Conservation (phyloP, 1,140 invertebrate species). For the Papilio dardanus region DNA sequence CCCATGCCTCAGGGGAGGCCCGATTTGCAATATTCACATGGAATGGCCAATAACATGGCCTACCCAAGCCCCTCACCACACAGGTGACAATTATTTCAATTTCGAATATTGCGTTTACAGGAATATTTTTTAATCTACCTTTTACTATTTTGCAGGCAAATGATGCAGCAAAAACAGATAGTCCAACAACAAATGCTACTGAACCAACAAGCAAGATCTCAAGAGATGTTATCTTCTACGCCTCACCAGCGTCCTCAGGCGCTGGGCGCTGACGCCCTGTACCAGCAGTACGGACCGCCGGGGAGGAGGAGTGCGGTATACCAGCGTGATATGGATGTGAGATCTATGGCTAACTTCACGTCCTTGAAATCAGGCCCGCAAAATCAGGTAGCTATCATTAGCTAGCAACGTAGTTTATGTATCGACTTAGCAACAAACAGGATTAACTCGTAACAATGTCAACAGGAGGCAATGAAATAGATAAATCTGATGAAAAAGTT, state of each 20-base stretch:
- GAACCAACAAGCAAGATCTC: slow-evolving; percentile 82
- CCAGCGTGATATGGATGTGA: slow-evolving; percentile 70
- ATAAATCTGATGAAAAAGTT: not conserved
- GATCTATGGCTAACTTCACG: slow-evolving; percentile 76
- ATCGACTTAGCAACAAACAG: not conserved
- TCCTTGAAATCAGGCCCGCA: slow-evolving; percentile 72
- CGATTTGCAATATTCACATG: slow-evolving; percentile 70
- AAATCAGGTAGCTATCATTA: slow-evolving; percentile 59
- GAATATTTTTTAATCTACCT: not conserved
- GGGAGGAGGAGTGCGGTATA: slow-evolving; percentile 73
- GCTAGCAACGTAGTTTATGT: not conserved
- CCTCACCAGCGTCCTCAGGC: slow-evolving; percentile 74
- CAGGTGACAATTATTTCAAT: slow-evolving; percentile 51
- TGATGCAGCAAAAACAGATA: slow-evolving; percentile 85
- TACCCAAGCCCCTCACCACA: slow-evolving; percentile 75
- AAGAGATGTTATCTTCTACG: slow-evolving; percentile 80
- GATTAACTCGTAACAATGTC: not conserved
- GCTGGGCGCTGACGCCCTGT: slow-evolving; percentile 71
- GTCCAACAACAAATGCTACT: slow-evolving; percentile 77
- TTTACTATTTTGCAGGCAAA: slow-evolving; percentile 67
- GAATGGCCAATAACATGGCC: slow-evolving; percentile 67
- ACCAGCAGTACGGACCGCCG: slow-evolving; percentile 75
- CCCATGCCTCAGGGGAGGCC: slow-evolving; percentile 83
- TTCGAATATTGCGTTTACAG: not conserved
- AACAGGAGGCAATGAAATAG: not conserved